Evolutionary conservation across 2,797 vertebrate species (phyloP), one percentile per base, ranked within the genome.

Genomic region (Enteromius viviparus): DNA sequence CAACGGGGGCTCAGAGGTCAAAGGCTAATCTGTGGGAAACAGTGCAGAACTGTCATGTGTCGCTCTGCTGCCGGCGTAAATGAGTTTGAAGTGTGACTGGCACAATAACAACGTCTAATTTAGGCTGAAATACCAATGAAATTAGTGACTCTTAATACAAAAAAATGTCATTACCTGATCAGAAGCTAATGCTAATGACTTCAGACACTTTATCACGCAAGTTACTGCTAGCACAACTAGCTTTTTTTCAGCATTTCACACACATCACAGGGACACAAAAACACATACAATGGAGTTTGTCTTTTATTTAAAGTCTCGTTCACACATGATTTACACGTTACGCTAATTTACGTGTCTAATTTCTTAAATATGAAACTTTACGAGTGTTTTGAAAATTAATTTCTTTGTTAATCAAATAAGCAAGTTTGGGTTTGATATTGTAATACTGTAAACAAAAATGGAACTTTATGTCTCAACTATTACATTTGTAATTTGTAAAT

Each of bases 11-110:
- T 45, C 9, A 2, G 19, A 19, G 78, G 78, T 80, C 66, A 71
- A 47, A 80, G 78, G 78, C 8, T 71, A 80, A 80, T 80, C 78
- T 71, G 37, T 29, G 68, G 37, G 17, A 80, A 80, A 62, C 21
- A 71, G 68, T 45, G 78, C 78, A 80, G 78, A 71, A 80, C 78
- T 37, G 3, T 71, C 68, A n/a, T 32, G 26, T 58, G 34, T 17
- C 7, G 12, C 51, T 9, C 72, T 37, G 32, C 49, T 53, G 29
- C 11, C 6, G 29, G 49, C 21, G 32, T 37, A 55, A 71, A 74
- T 7, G 32, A 75, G 11, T 37, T 37, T n/a, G 15, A 15, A 12
- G 21, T 23, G 10, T 2, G 34, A 0, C n/a, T n/a, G 10, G 10
- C 34, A 68, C 65, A 66, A 66, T 37, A 66, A 4, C n/a, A 60